A percentile compares a stretch with the other conserved stretches of the same genome.
phyloP scores from a whole-genome alignment of 1,140 invertebrate species.

The Drosophila malerkotliana region DNA sequence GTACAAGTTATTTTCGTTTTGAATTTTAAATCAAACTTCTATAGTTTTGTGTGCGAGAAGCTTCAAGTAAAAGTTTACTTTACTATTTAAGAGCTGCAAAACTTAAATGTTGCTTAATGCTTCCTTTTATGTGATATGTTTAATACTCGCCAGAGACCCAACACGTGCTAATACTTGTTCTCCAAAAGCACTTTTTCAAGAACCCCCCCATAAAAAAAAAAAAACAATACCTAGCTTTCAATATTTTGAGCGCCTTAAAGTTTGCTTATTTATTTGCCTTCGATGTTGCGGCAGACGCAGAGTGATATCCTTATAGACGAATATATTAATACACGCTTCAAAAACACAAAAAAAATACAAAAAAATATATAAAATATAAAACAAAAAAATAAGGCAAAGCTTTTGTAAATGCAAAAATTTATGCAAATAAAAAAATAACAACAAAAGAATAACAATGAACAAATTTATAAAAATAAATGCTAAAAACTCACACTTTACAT shows the following conservation, averaged over 20 bases:
- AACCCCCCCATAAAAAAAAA: background rate
- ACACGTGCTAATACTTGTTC: conserved; percentile 35
- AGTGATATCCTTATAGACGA: conserved; percentile 80
- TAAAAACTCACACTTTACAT: conserved; percentile 32
- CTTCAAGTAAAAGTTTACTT: conserved; percentile 35
- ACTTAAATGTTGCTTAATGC: conserved; percentile 42
- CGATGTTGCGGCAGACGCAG: conserved; percentile 61
- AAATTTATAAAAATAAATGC: conserved; percentile 49
- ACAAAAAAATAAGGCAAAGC: conserved; percentile 36
- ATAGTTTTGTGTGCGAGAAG: conserved; percentile 34
- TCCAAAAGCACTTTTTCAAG: conserved; percentile 31
- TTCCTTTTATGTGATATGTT: conserved; percentile 32
- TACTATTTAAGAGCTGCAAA: conserved; percentile 50
- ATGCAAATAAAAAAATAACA: conserved; percentile 50
- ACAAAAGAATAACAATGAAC: conserved; percentile 51
- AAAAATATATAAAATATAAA: conserved; percentile 24
- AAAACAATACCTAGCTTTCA: conserved; percentile 16
- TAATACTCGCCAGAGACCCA: conserved; percentile 38
- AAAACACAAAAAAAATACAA: conserved; percentile 38
- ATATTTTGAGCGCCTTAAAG: conserved; percentile 62
- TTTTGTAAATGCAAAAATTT: conserved; percentile 74
- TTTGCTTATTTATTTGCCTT: conserved; percentile 75
- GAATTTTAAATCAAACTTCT: conserved; percentile 5
- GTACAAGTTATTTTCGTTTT: conserved; percentile 37
- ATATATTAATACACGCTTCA: conserved; percentile 83